phyloP scores from a whole-genome alignment of 1,140 invertebrate species.

The Caerostris extrusa region DNA sequence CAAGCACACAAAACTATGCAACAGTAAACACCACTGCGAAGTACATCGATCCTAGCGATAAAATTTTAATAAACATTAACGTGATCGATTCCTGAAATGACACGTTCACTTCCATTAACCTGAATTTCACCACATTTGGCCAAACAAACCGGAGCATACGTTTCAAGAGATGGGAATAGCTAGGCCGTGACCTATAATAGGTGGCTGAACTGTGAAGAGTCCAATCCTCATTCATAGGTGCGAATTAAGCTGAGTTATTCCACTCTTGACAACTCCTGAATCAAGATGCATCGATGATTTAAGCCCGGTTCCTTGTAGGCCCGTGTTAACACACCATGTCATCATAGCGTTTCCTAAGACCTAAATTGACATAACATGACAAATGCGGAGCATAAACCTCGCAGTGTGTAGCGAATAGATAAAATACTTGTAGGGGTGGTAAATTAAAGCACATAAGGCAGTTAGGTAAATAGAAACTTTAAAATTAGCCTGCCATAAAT shows the following conservation, averaged over 20 bases:
- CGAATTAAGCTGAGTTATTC: constrained; percentile 15
- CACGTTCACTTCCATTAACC: not conserved
- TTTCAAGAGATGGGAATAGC: not conserved
- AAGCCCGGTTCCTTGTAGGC: not conserved
- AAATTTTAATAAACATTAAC: not conserved
- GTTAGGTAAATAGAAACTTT: not conserved
- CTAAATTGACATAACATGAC: constrained; percentile 52
- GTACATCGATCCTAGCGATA: not conserved
- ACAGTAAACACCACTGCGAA: too few relatives aligned
- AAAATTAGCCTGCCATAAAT: not conserved
- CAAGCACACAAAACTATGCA: too few relatives aligned
- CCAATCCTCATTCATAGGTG: not conserved
- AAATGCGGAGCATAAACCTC: constrained; percentile 11
- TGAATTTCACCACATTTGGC: not conserved
- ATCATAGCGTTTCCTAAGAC: constrained; percentile 2
- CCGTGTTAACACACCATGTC: constrained; percentile 14
- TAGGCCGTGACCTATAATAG: not conserved
- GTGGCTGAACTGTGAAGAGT: not conserved
- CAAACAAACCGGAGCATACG: not conserved
- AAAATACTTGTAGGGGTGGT: not conserved
- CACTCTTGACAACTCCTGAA: not conserved
- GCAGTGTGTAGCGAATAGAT: not conserved
- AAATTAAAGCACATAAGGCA: not conserved
- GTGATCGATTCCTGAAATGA: not conserved
- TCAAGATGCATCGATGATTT: constrained; percentile 39